Evolutionary conservation across 1,140 invertebrate species (phyloP).

Genomic region (Carposina sasakii): DNA sequence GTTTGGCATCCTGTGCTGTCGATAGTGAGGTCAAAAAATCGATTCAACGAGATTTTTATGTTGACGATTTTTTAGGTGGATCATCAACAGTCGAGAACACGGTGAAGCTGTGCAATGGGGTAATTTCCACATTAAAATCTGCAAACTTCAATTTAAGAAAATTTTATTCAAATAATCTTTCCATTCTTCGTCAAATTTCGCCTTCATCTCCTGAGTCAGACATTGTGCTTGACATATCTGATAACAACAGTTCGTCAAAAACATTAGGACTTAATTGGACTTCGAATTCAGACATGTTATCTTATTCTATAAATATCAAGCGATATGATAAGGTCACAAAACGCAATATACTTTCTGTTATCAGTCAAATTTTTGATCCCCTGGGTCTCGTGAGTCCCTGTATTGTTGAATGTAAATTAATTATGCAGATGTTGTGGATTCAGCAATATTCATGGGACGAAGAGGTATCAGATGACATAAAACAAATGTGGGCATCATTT

Average conservation of each 20-base stretch:
- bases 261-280: constrained; percentile 20
- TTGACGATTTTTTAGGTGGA: constrained; percentile 9
- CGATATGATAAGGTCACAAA: constrained; percentile 12
- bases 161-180: constrained; percentile 8
- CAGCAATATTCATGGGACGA: constrained; percentile 16
- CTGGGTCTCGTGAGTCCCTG: constrained; percentile 19
- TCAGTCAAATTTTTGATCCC: constrained; percentile 23
- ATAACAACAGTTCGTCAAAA: constrained; percentile 9
- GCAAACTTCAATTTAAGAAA: constrained; percentile 14
- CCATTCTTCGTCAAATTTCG: too few relatives aligned
- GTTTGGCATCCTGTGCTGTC: background rate
- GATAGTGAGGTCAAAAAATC: background rate
- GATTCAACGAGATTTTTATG: background rate
- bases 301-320: constrained; percentile 12
- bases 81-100: background rate
- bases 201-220: too few relatives aligned
- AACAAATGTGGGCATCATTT: constrained; percentile 14
- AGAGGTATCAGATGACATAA: constrained; percentile 2
- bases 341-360: constrained; percentile 14
- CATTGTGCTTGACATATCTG: background rate
- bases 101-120: background rate
- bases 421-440: constrained; percentile 16
- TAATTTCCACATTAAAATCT: background rate
- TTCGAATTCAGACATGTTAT: constrained; percentile 10
- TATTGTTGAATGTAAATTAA: constrained; percentile 18